Evolutionary conservation across 64 coral and sea anemone species (phyloP), one percentile per base, ranked within the genome.

Genomic region (Actinia equina): DNA sequence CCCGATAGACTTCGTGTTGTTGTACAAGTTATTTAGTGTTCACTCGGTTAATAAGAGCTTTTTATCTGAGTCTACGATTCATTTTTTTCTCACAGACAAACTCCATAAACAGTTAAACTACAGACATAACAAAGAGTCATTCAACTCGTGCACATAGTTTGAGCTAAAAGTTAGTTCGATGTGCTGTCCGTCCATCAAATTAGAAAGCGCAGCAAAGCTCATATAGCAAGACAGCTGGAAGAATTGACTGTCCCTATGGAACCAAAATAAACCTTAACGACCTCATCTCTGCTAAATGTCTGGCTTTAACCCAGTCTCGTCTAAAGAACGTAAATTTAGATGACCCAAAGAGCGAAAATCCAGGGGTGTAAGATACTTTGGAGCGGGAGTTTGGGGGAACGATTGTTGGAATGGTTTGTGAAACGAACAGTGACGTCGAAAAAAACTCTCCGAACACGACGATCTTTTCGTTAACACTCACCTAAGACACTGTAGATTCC

Each of bases 201-300:
- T 85, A 56, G 82, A 8, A 60, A 84, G n/a, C 26, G 26, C 56
- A 63, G 83, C 56, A 56, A 56, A 56, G 54, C 54, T 13, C 20
- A n/a, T 57, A n/a, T 58, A 6, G 44, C 52, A 85, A 63, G 12
- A 22, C 83, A 85, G 83, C 83, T 85, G 83, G 83, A 20, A 12
- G 55, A 42, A 9, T 85, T 85, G 16, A 59, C 83, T 52, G 78
- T 81, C 49, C 13, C 56, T 26, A 19, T 54, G 17, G 7, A 54
- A 61, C 59, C 20, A 85, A 84, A 57, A 84, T 57, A 84, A 84
- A 51, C 46, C 51, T 7, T 53, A 54, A 84, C 49, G 49, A 84
- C 82, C 56, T 60, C 51, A 56, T 56, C 46, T 84, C 58, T 37
- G n/a, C 27, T 43, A 20, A 52, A 15, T 4, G 44, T 19, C 19